Conservation (phyloP, 2,888 invertebrate genomes). For the Unio pictorum region DNA sequence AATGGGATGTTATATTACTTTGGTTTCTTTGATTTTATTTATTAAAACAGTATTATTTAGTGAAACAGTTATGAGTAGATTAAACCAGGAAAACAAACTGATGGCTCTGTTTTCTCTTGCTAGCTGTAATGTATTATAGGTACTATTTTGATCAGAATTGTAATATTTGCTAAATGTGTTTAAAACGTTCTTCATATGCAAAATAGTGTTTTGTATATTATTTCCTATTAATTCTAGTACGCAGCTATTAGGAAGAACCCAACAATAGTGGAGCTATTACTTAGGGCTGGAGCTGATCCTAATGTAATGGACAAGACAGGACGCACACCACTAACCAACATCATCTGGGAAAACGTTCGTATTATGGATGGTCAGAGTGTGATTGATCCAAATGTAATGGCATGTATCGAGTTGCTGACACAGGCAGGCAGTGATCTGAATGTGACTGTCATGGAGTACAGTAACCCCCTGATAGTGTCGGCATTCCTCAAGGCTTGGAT, state of each 20-base stretch:
- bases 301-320: conserved; percentile 42
- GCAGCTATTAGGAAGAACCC: conserved; percentile 36
- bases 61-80: too few relatives aligned
- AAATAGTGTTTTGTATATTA: neutral
- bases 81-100: too few relatives aligned
- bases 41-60: too few relatives aligned
- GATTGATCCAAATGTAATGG: conserved; percentile 20
- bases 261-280: conserved; percentile 29
- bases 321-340: conserved; percentile 46
- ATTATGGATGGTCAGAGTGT: conserved; percentile 8
- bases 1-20: too few relatives aligned
- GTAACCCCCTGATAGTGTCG: conserved; percentile 44
- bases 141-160: too few relatives aligned
- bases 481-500: conserved; percentile 27
- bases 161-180: too few relatives aligned
- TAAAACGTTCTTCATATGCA: too few relatives aligned
- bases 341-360: conserved; percentile 32
- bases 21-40: too few relatives aligned
- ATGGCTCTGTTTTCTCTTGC: too few relatives aligned
- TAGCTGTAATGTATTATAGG: too few relatives aligned
- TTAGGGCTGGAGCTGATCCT: conserved; percentile 38
- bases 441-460: conserved; percentile 31
- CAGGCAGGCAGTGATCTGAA: conserved; percentile 36
- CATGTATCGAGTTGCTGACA: conserved; percentile 34
- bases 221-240: conserved; percentile 22